A percentile compares a stretch with the other conserved stretches of the same genome.
phyloP scores from a whole-genome alignment of 2,888 invertebrate genomes.

The Agonopterix alstromeriana region DNA sequence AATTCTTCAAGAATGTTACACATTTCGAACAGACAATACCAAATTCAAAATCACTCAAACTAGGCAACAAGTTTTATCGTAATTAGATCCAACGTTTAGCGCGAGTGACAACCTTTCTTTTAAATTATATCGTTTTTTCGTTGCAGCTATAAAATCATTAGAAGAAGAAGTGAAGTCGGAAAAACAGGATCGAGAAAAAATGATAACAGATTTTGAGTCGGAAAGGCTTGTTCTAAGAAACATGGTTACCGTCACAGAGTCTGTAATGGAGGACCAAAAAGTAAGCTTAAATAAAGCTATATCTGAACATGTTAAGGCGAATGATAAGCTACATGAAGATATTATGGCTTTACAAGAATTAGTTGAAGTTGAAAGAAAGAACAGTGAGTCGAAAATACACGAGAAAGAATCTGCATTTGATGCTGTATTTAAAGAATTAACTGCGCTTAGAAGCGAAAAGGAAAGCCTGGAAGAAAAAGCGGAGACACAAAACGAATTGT shows the following conservation, averaged over 20 bases:
- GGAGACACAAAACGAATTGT: neutral
- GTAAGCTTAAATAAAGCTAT: conserved; percentile 30
- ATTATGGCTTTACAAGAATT: conserved; percentile 20
- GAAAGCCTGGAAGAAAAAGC: conserved; percentile 5
- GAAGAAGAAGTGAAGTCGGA: conserved; percentile 38
- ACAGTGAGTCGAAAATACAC: conserved; percentile 19
- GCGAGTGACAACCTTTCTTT: too few species aligned
- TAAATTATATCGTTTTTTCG: too few species aligned
- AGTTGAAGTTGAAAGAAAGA: conserved; percentile 18
- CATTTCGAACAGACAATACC: too few species aligned
- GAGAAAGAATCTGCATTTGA: conserved; percentile 13
- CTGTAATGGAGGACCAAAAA: conserved; percentile 54
- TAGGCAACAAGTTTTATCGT: too few species aligned
- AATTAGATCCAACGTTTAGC: too few species aligned
- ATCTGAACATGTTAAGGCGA: conserved; percentile 28
- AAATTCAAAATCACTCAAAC: too few species aligned
- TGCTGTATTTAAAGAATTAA: conserved; percentile 7
- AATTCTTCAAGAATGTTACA: too few species aligned
- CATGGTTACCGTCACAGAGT: conserved; percentile 52
- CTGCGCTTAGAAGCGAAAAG: conserved; percentile 4
- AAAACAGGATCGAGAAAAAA: conserved; percentile 38
- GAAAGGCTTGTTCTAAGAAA: conserved; percentile 47
- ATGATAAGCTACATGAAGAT: conserved; percentile 28
- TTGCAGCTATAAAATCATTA: conserved; percentile 32
- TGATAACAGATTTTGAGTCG: conserved; percentile 45